These are phyloP conservation scores for Scaptomyza parva DNA, from an alignment of 2,888 invertebrate genomes.

Conservation along the genomic window DNA sequence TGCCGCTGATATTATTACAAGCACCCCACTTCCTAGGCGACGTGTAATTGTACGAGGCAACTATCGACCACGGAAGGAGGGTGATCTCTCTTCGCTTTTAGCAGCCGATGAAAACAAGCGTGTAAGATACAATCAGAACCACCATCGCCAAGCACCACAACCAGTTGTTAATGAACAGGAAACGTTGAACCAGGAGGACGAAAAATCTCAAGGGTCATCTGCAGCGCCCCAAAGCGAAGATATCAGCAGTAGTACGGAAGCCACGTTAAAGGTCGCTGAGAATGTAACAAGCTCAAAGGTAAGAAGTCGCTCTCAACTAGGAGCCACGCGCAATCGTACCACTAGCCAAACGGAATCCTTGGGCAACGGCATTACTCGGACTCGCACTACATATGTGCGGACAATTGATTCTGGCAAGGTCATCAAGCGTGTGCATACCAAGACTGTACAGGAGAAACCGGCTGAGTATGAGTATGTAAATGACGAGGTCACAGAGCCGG, in stretches of 20 bases:
- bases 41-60: constrained; percentile 64
- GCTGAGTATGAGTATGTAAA: constrained; percentile 72
- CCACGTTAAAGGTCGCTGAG: constrained; percentile 1
- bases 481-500: constrained; percentile 57
- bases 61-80: constrained; percentile 68
- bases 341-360: constrained; percentile 53
- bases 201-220: background rate
- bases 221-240: background rate
- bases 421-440: constrained; percentile 66
- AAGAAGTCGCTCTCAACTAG: constrained; percentile 18
- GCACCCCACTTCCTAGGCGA: constrained; percentile 36
- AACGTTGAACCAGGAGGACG: background rate
- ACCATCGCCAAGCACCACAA: background rate
- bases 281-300: background rate
- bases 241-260: background rate
- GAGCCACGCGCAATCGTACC: constrained; percentile 51
- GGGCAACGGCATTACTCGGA: constrained; percentile 59
- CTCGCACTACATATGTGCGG: constrained; percentile 61
- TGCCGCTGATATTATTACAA: background rate
- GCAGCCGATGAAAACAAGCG: constrained; percentile 68
- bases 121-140: background rate
- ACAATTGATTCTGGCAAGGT: constrained; percentile 67
- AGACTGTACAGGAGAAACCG: constrained; percentile 64
- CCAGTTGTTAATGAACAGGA: background rate
- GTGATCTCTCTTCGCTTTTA: constrained; percentile 72